These are phyloP conservation scores for Thelaira solivaga DNA, from an alignment of 2,888 invertebrate species.

Conservation along the genomic window DNA sequence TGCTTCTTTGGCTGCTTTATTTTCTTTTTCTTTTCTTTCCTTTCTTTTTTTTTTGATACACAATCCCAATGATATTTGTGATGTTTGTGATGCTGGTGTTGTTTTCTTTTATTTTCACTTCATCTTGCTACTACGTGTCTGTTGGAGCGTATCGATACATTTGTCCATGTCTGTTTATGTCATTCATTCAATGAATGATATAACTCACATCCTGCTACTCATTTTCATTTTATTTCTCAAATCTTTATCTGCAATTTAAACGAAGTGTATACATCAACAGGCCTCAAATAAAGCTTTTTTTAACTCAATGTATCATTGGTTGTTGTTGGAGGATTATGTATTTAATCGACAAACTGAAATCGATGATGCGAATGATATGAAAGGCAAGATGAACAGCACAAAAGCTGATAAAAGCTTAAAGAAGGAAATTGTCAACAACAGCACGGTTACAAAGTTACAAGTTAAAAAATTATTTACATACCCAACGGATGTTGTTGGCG, in stretches of 20 bases:
- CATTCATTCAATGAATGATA: background rate
- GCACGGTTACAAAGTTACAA: constrained; percentile 42
- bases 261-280: constrained; percentile 66
- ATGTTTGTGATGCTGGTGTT: too few relatives aligned
- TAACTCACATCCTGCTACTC: constrained; percentile 5
- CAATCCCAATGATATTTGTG: constrained; percentile 22
- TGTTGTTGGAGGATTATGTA: constrained; percentile 76
- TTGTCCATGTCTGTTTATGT: constrained; percentile 57
- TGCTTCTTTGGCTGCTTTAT: too few relatives aligned
- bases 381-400: constrained; percentile 50
- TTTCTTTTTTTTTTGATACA: background rate
- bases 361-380: constrained; percentile 62
- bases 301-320: constrained; percentile 77
- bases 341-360: constrained; percentile 67
- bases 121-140: constrained; percentile 33
- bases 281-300: constrained; percentile 76
- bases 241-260: constrained; percentile 36
- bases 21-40: too few relatives aligned
- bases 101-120: background rate
- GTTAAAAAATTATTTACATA: constrained; percentile 49
- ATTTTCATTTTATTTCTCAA: constrained; percentile 28
- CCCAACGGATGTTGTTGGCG: constrained; percentile 53
- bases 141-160: constrained; percentile 60
- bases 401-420: constrained; percentile 30
- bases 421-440: constrained; percentile 49